Evolutionary conservation across 2,888 invertebrate species (phyloP).

Genomic region (Hedychridium roseum): DNA sequence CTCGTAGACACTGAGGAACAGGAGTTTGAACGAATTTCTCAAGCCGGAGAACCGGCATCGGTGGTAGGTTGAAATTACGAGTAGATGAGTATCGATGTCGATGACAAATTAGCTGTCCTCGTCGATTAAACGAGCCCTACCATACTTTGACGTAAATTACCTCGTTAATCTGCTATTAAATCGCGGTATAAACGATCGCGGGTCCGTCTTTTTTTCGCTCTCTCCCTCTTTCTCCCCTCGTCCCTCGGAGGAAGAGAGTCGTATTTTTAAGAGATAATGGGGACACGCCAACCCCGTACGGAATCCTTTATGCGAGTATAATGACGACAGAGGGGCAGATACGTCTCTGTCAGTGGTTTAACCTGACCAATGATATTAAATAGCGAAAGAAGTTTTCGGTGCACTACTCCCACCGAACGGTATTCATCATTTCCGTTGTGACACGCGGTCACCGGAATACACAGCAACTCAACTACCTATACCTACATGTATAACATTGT

Average conservation of each 20-base stretch:
- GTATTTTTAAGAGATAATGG: conserved; percentile 35
- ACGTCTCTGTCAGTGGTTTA: conserved; percentile 4
- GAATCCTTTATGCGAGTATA: conserved; percentile 25
- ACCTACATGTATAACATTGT: neutral
- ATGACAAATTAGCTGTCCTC: conserved; percentile 47
- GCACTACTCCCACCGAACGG: neutral
- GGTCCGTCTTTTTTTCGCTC: conserved; percentile 17
- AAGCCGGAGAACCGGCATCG: too few species aligned
- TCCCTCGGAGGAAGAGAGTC: conserved; percentile 13
- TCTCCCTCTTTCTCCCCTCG: neutral
- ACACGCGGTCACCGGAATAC: neutral
- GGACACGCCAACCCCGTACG: conserved; percentile 7
- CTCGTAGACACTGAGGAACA: too few species aligned
- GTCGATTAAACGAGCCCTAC: conserved; percentile 39
- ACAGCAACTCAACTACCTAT: neutral
- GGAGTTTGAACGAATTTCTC: conserved; percentile 32
- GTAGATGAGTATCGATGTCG: conserved; percentile 42
- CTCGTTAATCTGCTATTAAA: conserved; percentile 47
- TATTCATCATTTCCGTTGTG: neutral
- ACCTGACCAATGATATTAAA: conserved; percentile 5
- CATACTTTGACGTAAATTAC: conserved; percentile 39
- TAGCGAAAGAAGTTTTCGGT: neutral
- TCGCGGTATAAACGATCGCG: conserved; percentile 39
- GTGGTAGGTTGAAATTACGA: conserved; percentile 38
- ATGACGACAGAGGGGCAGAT: conserved; percentile 15